Evolutionary conservation across 2,797 vertebrate species (phyloP), one percentile per base, ranked within the genome.

Genomic region (Melanotaenia boesemani): DNA sequence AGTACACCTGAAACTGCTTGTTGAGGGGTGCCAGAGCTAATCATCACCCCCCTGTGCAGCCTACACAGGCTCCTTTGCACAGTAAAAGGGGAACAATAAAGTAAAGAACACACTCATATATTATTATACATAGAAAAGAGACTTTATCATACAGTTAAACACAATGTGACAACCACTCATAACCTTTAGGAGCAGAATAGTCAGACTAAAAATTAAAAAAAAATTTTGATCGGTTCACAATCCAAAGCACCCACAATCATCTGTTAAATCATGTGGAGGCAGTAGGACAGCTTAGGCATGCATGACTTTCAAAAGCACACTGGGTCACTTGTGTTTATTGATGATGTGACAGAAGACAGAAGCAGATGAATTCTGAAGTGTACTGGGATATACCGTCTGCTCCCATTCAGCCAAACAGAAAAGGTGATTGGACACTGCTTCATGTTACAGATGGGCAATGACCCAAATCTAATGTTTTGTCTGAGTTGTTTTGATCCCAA

Each of bases 291-390:
- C 16, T 46, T 46, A 24, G 26, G 61, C 60, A 20, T 11, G 26
- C 26, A 28, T 46, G 60, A 12, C 41, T 44, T 63, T 26, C 39
- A 44, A 62, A 63, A 26, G 36, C 13, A 15, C 4, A 26, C 37
- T 39, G 22, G 50, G 16, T 54, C 15, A 24, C 5, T 62, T 41
- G 3, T 56, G 50, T 58, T 57, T 56, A 48, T 59, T 65, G 70
- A 34, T 63, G 10, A 46, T 63, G 30, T 57, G 30, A 57, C 39
- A 57, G 7, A 52, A 52, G 61, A 18, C 22, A 52, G 26, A 28
- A 28, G 26, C 26, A 28, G 26, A 28, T 28, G 26, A 28, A 28
- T 41, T 24, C 59, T 61, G 59, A 61, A 61, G 59, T 50, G n/a
- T 12, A 24, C 56, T 50, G n/a, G 16, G 36, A 61, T 60, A 12